phyloP scores from a whole-genome alignment of 2,888 invertebrate species.

The Muschampia plurimacula region DNA sequence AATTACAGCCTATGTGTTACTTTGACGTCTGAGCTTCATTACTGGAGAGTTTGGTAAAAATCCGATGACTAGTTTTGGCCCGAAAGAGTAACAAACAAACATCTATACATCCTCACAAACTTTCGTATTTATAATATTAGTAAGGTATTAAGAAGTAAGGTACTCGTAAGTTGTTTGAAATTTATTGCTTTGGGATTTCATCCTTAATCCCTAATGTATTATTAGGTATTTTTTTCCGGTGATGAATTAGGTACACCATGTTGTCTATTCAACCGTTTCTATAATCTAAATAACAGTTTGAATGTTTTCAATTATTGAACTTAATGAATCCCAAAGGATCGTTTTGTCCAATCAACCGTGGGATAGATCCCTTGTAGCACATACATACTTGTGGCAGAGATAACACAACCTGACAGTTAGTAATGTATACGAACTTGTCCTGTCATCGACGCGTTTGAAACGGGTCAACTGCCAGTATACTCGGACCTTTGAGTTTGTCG shows the following conservation, averaged over 20 bases:
- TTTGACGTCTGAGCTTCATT: too few relatives aligned
- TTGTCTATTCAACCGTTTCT: slow-evolving; percentile 11
- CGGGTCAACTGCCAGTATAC: slow-evolving; percentile 58
- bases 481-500: slow-evolving; percentile 57
- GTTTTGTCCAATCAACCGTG: slow-evolving; percentile 60
- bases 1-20: too few relatives aligned
- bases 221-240: too few relatives aligned
- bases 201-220: too few relatives aligned
- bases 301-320: slow-evolving; percentile 26
- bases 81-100: too few relatives aligned
- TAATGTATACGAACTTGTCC: slow-evolving; percentile 74
- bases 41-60: too few relatives aligned
- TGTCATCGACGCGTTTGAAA: slow-evolving; percentile 73
- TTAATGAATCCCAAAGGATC: slow-evolving; percentile 32
- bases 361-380: slow-evolving; percentile 64
- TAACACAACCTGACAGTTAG: slow-evolving; percentile 75
- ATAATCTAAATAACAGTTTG: slow-evolving; percentile 27
- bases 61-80: too few relatives aligned
- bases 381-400: slow-evolving; percentile 68
- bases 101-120: too few relatives aligned
- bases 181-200: too few relatives aligned
- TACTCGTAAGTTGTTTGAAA: too few relatives aligned
- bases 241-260: not conserved
- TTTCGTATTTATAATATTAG: too few relatives aligned
- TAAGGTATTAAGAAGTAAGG: too few relatives aligned